These are phyloP conservation scores for Enteromius radiatus DNA, from an alignment of 2,797 vertebrate species.

Conservation along the genomic window DNA sequence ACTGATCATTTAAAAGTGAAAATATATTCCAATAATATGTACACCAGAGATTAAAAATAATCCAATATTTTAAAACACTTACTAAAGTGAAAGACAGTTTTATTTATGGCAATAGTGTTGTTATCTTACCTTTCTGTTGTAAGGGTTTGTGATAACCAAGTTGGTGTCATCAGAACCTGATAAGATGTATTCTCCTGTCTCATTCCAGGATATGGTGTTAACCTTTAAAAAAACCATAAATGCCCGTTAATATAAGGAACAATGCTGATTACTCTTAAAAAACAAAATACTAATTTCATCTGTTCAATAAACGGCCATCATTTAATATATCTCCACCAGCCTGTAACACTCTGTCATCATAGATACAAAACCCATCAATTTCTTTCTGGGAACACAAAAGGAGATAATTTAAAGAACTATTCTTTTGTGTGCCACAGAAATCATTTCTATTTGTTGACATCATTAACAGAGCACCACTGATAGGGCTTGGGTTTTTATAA, in stretches of 20 bases:
- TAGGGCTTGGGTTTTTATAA: too few relatives aligned
- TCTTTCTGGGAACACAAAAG: neutral
- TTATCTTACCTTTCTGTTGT: slow-evolving; percentile 91
- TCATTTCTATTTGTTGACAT: neutral
- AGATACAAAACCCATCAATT: neutral
- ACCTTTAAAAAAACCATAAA: slow-evolving; percentile 79
- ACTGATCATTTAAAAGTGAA: rapidly evolving
- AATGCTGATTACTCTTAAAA: neutral
- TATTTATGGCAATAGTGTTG: neutral
- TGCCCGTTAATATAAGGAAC: neutral
- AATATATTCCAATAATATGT: neutral
- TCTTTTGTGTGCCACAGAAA: neutral
- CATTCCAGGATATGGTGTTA: slow-evolving; percentile 98
- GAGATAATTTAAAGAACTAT: neutral
- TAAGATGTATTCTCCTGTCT: slow-evolving; percentile 97
- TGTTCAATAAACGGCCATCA: neutral
- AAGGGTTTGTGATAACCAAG: slow-evolving; percentile 95
- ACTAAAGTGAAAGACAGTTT: neutral
- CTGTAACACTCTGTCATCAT: neutral
- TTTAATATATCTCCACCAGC: neutral
- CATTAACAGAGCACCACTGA: neutral
- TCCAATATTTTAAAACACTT: neutral
- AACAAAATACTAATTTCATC: neutral
- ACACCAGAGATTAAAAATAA: neutral
- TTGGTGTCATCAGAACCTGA: slow-evolving; percentile 97